Conservation (phyloP, 1,140 invertebrate genomes). For the Harpegnathos saltator region DNA sequence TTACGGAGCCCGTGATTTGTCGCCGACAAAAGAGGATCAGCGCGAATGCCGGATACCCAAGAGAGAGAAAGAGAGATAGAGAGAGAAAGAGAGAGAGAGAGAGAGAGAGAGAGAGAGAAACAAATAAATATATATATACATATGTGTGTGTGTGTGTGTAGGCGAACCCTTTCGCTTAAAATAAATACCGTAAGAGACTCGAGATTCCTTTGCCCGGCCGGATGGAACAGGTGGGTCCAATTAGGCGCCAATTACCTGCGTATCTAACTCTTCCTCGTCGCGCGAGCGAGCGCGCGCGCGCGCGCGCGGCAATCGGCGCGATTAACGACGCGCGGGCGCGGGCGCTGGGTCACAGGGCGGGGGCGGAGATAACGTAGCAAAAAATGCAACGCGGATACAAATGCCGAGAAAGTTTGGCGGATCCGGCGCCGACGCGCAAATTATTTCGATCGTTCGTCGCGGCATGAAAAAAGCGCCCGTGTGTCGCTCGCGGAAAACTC, state of each 20-base stretch:
- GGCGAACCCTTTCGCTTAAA: conserved; percentile 36
- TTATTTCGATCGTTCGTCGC: conserved; percentile 55
- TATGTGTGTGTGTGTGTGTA: no score
- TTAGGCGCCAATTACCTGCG: conserved; percentile 78
- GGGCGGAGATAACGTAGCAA: conserved; percentile 18
- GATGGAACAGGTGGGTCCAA: conserved; percentile 78
- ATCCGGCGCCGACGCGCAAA: conserved; percentile 18
- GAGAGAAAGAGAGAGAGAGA: no score
- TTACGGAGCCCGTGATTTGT: conserved; percentile 5
- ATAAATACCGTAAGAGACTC: conserved; percentile 58
- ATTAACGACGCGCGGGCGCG: conserved; percentile 40
- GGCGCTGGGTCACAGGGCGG: neutral
- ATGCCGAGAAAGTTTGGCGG: conserved; percentile 48
- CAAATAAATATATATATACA: no score
- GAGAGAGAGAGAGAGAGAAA: no score
- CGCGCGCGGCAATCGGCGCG: conserved; percentile 30
- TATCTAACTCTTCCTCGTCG: conserved; percentile 75
- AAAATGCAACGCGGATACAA: conserved; percentile 20
- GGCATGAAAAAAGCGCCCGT: neutral
- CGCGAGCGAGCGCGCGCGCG: conserved; percentile 7
- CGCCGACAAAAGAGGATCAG: neutral
- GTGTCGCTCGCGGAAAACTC: conserved; percentile 39
- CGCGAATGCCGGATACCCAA: conserved; percentile 24
- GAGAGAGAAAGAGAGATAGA: neutral
- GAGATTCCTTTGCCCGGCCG: conserved; percentile 49